Conservation (phyloP, 23 tunicate species). For the Ascidia mentula region DNA sequence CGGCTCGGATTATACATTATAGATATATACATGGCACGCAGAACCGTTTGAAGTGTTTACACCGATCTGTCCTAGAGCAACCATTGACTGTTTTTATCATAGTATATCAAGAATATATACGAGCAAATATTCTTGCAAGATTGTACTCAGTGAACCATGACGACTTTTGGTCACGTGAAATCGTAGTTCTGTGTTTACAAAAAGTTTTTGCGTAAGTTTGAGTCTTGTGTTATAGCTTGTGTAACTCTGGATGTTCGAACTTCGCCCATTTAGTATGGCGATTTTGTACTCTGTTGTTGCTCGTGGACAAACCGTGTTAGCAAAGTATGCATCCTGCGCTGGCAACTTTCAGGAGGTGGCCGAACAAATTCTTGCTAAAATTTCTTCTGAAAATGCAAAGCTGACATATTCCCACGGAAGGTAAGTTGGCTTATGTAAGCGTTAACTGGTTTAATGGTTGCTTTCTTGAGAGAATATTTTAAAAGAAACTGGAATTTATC, state of each 20-base stretch:
- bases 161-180: too few species aligned
- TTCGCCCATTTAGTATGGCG: slow-evolving; percentile 29
- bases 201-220: too few species aligned
- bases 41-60: too few species aligned
- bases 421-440: slow-evolving; percentile 18
- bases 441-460: neutral
- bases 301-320: slow-evolving; percentile 64
- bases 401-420: slow-evolving; percentile 86
- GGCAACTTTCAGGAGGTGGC: slow-evolving; percentile 84
- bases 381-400: slow-evolving; percentile 54
- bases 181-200: too few species aligned
- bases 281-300: slow-evolving; percentile 66
- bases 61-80: too few species aligned
- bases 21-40: too few species aligned
- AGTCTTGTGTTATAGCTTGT: too few species aligned
- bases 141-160: too few species aligned
- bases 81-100: too few species aligned
- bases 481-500: neutral
- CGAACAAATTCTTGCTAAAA: slow-evolving; percentile 65
- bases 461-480: neutral
- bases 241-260: slow-evolving; percentile 3
- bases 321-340: slow-evolving; percentile 80
- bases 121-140: too few species aligned
- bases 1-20: too few species aligned
- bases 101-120: too few species aligned